These are phyloP conservation scores for Typhlichthys eigenmanni DNA, from an alignment of 2,797 vertebrate species.

Conservation along the genomic window DNA sequence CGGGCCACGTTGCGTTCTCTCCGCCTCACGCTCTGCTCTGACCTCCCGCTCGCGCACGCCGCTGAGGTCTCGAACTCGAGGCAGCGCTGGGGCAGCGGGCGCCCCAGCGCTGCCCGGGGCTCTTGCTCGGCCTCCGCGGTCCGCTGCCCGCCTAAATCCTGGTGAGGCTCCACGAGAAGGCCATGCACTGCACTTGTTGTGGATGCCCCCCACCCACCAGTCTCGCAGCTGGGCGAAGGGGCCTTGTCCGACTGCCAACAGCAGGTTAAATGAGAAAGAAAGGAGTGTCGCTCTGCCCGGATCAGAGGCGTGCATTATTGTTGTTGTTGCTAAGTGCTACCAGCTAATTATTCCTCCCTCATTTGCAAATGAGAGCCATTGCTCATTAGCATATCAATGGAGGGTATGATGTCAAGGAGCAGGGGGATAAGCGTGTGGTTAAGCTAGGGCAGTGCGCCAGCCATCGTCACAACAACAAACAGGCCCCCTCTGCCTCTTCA, in stretches of 20 bases:
- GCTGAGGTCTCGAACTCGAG: constrained; percentile 63
- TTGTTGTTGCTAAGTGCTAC: constrained; percentile 80
- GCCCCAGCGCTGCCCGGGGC: constrained; percentile 70
- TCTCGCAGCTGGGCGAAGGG: constrained; percentile 47
- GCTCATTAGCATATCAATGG: constrained; percentile 80
- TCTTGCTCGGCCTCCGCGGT: constrained; percentile 69
- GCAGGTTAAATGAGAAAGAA: constrained; percentile 76
- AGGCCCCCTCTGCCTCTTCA: constrained; percentile 35
- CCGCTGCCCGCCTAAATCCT: constrained; percentile 66
- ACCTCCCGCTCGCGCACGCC: constrained; percentile 51
- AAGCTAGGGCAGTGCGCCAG: constrained; percentile 66
- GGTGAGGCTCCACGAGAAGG: constrained; percentile 61
- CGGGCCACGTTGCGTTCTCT: constrained; percentile 61
- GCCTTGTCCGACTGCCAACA: constrained; percentile 72
- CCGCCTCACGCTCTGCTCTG: constrained; percentile 57
- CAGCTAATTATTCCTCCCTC: constrained; percentile 83
- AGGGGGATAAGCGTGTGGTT: constrained; percentile 73
- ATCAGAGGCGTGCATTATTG: constrained; percentile 77
- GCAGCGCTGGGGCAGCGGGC: constrained; percentile 56
- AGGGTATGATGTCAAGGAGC: constrained; percentile 66
- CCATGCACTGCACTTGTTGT: constrained; percentile 73
- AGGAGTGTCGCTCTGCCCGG: constrained; percentile 67
- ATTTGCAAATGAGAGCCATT: constrained; percentile 75
- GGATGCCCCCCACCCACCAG: constrained; percentile 71
- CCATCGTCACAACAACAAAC: constrained; percentile 77